Evolutionary conservation across 2,113 vertebrate genomes (phyloP).

Genomic region (Origma solitaria): DNA sequence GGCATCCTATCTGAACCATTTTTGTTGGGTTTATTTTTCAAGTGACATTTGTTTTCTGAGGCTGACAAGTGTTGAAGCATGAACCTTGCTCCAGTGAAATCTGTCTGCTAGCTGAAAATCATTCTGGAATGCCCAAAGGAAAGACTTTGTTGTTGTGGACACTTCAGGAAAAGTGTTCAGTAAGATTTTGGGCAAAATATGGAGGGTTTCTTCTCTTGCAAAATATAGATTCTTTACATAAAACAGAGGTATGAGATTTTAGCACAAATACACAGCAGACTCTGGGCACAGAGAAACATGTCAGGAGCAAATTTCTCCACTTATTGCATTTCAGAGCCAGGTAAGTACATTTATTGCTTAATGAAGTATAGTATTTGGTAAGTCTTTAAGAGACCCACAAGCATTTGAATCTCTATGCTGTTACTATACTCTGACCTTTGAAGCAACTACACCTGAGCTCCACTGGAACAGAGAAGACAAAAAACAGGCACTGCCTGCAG

Average conservation of each 20-base stretch:
- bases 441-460: neutral
- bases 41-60: neutral
- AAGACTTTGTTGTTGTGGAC: neutral
- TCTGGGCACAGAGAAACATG: neutral
- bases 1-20: neutral
- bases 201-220: neutral
- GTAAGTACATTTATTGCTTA: neutral
- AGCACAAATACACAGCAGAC: neutral
- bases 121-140: neutral
- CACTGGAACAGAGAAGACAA: neutral
- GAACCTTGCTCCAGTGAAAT: neutral
- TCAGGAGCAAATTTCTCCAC: neutral
- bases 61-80: neutral
- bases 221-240: neutral
- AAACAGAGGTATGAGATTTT: neutral
- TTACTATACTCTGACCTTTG: slow-evolving; percentile 1
- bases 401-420: neutral
- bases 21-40: neutral
- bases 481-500: neutral
- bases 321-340: neutral
- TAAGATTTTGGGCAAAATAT: neutral
- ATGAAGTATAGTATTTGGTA: neutral
- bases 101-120: neutral
- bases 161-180: neutral
- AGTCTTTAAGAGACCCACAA: neutral